Evolutionary conservation across 2,888 invertebrate genomes (phyloP).

Genomic region (Globia sparganii): DNA sequence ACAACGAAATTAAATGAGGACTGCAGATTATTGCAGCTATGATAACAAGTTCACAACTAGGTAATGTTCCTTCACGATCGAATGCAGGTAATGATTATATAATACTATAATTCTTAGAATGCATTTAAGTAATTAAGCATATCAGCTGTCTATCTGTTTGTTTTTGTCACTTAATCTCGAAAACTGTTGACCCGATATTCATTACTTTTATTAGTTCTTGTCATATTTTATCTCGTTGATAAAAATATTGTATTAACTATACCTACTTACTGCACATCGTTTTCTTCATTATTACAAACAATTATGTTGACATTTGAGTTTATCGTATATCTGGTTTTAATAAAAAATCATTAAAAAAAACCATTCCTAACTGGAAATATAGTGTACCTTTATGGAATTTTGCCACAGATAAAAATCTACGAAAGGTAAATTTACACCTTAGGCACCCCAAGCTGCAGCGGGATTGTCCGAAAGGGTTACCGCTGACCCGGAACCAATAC

Average conservation of each 20-base stretch:
- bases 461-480: no score
- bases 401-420: background rate
- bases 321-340: background rate
- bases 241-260: background rate
- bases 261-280: background rate
- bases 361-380: background rate
- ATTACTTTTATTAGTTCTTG: conserved; percentile 23
- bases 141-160: conserved; percentile 5
- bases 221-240: conserved; percentile 30
- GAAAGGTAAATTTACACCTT: background rate
- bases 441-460: no score
- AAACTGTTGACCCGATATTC: conserved; percentile 31
- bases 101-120: background rate
- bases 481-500: no score
- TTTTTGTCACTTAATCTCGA: conserved; percentile 16
- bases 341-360: background rate
- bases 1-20: no score
- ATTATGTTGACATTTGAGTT: conserved; percentile 5
- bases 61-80: no score
- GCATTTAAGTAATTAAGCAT: background rate
- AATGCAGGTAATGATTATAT: no score
- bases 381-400: background rate
- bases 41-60: no score
- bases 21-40: no score
- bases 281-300: background rate